Evolutionary conservation across 2,888 invertebrate genomes (phyloP), one percentile per base, ranked within the genome.

Genomic region (Helicoverpa assulta): DNA sequence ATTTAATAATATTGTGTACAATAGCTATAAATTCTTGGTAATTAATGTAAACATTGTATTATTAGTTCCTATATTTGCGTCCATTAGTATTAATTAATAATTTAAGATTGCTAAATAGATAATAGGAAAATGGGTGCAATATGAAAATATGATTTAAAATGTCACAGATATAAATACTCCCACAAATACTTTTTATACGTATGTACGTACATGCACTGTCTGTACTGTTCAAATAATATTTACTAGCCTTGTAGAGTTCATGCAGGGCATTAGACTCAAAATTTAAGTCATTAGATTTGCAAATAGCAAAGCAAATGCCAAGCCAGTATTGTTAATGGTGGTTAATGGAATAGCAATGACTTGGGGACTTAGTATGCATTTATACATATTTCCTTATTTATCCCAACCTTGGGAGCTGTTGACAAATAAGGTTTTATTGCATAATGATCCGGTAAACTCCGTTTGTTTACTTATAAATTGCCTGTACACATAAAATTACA

Each of bases 311-410:
- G 14, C 18, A 51, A 26, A 58, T 47, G 16, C 19, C 4, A 40
- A n/a, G 29, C 29, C 26, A 19, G 43, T 33, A 29, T 50, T 26
- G 51, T 56, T 58, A n/a, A n/a, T n/a, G n/a, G n/a, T n/a, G n/a
- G n/a, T n/a, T n/a, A n/a, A n/a, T 64, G 14, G 70, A 75, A 78
- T 76, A 53, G 14, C 63, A 78, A 71, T 67, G 61, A 59, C 40
- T 57, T 19, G 54, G 10, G 37, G 26, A 62, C 62, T 63, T 53
- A 54, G 16, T 60, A 73, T 72, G 55, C 67, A 76, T 67, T 59
- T 68, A 65, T 43, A 53, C 33, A 52, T 63, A 68, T 79, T 81
- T 68, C 68, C 77, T 81, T 77, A 70, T 81, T 59, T 33, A 76
- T 56, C 58, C 69, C 58, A 58, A 58, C 68, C 67, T 79, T 73